Conservation (phyloP, 2,888 invertebrate species). For the Rosalia funebris region DNA sequence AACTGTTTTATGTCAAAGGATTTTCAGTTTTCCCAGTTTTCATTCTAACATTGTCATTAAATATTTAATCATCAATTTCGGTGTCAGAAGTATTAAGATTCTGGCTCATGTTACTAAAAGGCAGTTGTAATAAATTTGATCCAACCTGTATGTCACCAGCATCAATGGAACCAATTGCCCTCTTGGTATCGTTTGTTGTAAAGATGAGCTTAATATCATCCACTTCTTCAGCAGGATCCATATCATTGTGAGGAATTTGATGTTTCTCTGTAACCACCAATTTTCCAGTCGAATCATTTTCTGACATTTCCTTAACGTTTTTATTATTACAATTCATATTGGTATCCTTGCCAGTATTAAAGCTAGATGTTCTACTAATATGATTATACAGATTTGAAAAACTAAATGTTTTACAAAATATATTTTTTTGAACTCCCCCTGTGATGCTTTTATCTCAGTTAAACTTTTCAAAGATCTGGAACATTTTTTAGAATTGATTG, state of each 20-base stretch:
- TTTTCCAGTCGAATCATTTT: constrained; percentile 31
- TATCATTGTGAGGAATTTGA: constrained; percentile 45
- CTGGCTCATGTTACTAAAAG: constrained; percentile 55
- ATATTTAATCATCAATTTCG: constrained; percentile 63
- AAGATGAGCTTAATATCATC: constrained; percentile 86
- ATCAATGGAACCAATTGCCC: constrained; percentile 78
- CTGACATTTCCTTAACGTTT: constrained; percentile 32
- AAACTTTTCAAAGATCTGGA: constrained; percentile 58
- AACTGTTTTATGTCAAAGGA: constrained; percentile 51
- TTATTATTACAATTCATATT: constrained; percentile 43
- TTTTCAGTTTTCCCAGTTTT: constrained; percentile 63
- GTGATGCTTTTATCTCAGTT: constrained; percentile 51
- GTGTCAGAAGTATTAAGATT: constrained; percentile 62
- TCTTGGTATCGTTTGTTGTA: constrained; percentile 81
- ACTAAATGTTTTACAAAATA: constrained; percentile 55
- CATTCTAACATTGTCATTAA: constrained; percentile 61
- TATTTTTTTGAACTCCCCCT: constrained; percentile 38
- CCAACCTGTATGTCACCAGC: constrained; percentile 61
- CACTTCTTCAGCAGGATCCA: constrained; percentile 72
- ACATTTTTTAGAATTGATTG: constrained; percentile 44
- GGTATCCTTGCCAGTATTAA: constrained; percentile 29
- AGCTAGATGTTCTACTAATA: constrained; percentile 44
- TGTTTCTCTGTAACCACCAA: constrained; percentile 27
- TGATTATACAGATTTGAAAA: constrained; percentile 51
- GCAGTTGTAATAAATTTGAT: constrained; percentile 52